phyloP scores from a whole-genome alignment of 2,888 invertebrate species.

The Lissocephala sabroskyi region DNA sequence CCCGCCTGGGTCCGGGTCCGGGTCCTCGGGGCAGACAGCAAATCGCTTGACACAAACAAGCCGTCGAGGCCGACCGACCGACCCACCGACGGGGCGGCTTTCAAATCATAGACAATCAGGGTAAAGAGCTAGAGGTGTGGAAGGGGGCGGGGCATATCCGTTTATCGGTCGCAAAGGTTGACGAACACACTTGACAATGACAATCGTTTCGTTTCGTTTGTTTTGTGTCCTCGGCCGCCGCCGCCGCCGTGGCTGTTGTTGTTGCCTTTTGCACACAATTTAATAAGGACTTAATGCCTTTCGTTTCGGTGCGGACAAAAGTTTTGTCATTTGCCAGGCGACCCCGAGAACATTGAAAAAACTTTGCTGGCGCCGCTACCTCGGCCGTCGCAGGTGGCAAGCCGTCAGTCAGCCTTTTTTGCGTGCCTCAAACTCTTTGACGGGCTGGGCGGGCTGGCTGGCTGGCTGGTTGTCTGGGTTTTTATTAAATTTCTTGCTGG shows the following conservation, averaged over 20 bases:
- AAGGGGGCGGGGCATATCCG: too few relatives aligned
- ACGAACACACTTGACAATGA: conserved; percentile 63
- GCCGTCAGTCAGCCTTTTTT: conserved; percentile 44
- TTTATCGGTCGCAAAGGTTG: conserved; percentile 43
- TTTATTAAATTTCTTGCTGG: conserved; percentile 61
- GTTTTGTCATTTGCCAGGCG: conserved; percentile 13
- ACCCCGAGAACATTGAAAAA: conserved; percentile 43
- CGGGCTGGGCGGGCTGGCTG: conserved; percentile 48
- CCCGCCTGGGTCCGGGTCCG: too few relatives aligned
- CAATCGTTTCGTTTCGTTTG: conserved; percentile 62
- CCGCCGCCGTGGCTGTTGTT: conserved; percentile 7
- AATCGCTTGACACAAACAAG: neutral
- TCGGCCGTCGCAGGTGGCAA: conserved; percentile 8
- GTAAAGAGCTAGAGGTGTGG: neutral
- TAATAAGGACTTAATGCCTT: conserved; percentile 54
- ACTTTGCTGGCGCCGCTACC: conserved; percentile 36
- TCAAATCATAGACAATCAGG: conserved; percentile 6
- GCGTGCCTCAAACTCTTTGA: conserved; percentile 63
- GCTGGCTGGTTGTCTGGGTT: neutral
- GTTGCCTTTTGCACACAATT: conserved; percentile 33
- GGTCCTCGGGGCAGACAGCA: too few relatives aligned
- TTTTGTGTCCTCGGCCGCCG: conserved; percentile 26
- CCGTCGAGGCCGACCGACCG: neutral
- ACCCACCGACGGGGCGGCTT: neutral
- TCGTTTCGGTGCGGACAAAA: conserved; percentile 27